phyloP scores from a whole-genome alignment of 1,140 invertebrate species.

The Zophobas morio region DNA sequence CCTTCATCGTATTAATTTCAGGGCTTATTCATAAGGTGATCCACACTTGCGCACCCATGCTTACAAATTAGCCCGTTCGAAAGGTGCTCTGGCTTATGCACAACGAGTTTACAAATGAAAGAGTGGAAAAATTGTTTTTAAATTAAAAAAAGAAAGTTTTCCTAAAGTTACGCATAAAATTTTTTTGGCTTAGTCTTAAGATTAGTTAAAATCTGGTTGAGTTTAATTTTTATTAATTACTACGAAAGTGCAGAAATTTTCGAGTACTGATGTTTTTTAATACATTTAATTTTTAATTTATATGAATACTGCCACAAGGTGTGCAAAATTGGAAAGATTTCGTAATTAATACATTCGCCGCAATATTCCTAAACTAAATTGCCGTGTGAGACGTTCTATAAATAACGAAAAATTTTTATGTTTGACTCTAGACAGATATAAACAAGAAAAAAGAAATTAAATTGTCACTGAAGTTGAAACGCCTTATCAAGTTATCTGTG shows the following conservation, averaged over 20 bases:
- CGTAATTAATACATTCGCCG: background rate
- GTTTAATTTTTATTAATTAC: too few relatives aligned
- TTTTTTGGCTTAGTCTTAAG: too few relatives aligned
- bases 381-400: background rate
- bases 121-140: too few relatives aligned
- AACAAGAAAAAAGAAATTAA: constrained; percentile 17
- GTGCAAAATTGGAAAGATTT: too few relatives aligned
- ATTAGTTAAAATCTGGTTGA: too few relatives aligned
- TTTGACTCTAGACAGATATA: background rate
- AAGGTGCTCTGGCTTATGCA: constrained; percentile 3
- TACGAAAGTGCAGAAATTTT: too few relatives aligned
- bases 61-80: constrained; percentile 24
- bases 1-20: constrained; percentile 50
- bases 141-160: too few relatives aligned
- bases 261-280: too few relatives aligned
- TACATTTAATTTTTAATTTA: too few relatives aligned
- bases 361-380: constrained; percentile 10
- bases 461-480: constrained; percentile 13
- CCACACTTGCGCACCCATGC: constrained; percentile 2
- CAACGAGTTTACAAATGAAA: constrained; percentile 2
- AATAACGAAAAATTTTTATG: background rate
- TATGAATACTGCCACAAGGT: too few relatives aligned
- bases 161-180: too few relatives aligned
- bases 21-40: constrained; percentile 48
- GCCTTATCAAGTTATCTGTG: constrained; percentile 22